Percentiles rank a stretch among this genome's conserved stretches.
Conservation (phyloP, 2,888 invertebrate genomes). For the Gnatocerus cornutus region DNA sequence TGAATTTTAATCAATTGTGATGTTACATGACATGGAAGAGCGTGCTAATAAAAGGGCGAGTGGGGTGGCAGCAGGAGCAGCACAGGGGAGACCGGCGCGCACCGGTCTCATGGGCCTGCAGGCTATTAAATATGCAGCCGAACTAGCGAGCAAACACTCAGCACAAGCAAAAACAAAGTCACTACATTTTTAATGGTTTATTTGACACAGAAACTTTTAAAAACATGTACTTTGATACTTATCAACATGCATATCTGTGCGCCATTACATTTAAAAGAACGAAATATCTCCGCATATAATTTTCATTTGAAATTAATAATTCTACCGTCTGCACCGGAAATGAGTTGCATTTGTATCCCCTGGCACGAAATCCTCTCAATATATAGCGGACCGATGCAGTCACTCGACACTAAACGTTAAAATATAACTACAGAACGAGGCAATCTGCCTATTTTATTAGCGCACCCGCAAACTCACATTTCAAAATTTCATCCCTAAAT, state of each 20-base stretch:
- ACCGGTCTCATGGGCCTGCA: constrained; percentile 53
- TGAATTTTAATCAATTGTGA: constrained; percentile 61
- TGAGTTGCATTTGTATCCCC: constrained; percentile 56
- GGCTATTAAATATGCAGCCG: constrained; percentile 60
- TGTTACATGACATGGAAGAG: constrained; percentile 56
- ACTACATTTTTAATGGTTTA: constrained; percentile 63
- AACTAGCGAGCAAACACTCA: constrained; percentile 60
- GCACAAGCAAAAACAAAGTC: constrained; percentile 57
- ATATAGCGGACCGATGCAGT: constrained; percentile 40
- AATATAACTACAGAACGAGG: constrained; percentile 42
- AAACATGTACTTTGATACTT: constrained; percentile 56
- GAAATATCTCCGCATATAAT: constrained; percentile 56
- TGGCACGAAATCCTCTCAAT: constrained; percentile 54
- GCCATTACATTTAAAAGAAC: constrained; percentile 33
- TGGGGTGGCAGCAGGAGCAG: constrained; percentile 36
- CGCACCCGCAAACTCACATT: constrained; percentile 31
- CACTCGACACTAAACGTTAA: constrained; percentile 41
- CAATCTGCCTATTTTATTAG: constrained; percentile 38
- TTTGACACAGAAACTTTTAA: constrained; percentile 61
- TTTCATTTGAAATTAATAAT: constrained; percentile 59
- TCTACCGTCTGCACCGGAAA: constrained; percentile 54
- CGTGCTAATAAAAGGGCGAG: constrained; percentile 57
- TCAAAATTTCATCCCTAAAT: constrained; percentile 31
- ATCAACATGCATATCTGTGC: constrained; percentile 56
- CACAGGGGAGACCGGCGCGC: constrained; percentile 40